Conservation (phyloP, 2,113 vertebrate genomes). For the Mesoclemmys tuberculata region DNA sequence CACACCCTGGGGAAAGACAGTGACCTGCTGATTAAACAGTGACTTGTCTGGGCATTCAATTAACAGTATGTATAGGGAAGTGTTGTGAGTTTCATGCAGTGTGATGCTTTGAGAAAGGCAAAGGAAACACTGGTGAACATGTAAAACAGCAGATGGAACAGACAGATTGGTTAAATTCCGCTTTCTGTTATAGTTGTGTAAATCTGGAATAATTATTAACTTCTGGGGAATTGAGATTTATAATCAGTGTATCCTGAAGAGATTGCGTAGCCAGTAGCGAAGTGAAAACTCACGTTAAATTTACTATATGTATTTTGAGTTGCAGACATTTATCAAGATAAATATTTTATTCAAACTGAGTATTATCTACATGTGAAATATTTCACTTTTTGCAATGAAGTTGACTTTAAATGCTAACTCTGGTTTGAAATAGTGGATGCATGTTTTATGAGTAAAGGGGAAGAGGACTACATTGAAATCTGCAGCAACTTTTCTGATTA, state of each 20-base stretch:
- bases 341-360: background rate
- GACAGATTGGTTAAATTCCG: background rate
- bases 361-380: background rate
- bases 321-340: background rate
- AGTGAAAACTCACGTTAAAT: background rate
- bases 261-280: background rate
- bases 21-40: background rate
- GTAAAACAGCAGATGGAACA: background rate
- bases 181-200: background rate
- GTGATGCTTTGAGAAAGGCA: background rate
- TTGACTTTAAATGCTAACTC: background rate
- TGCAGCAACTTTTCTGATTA: background rate
- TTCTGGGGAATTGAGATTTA: background rate
- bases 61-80: background rate
- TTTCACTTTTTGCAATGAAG: background rate
- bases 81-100: background rate
- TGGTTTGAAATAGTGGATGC: background rate
- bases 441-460: background rate
- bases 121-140: background rate
- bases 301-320: rapidly evolving
- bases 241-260: background rate
- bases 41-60: background rate
- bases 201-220: background rate
- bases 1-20: background rate
- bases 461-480: background rate